Percentiles rank a stretch among this genome's conserved stretches.
These are phyloP conservation scores for Apostichopus leukothele DNA, from an alignment of 53 echinoderm and acorn worm species.

Conservation along the genomic window DNA sequence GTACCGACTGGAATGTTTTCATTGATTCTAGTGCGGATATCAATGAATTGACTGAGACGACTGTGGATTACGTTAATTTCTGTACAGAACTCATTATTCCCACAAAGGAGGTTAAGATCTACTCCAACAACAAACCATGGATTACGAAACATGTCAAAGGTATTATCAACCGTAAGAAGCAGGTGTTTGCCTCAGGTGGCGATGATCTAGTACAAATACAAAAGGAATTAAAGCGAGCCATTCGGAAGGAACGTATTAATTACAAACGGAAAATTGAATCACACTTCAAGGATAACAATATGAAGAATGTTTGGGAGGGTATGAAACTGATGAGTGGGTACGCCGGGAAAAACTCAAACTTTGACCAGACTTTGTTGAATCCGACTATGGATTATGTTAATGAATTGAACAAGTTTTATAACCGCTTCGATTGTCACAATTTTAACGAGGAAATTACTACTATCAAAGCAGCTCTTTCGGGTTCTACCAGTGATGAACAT, in stretches of 20 bases:
- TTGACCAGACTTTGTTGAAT: too few species aligned
- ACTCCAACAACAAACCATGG: conserved; percentile 30
- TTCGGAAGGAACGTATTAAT: background rate
- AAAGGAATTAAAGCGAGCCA: conserved; percentile 8
- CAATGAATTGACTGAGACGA: background rate
- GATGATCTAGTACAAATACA: background rate
- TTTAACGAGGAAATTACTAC: too few species aligned
- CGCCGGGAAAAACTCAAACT: too few species aligned
- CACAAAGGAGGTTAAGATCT: conserved; percentile 10
- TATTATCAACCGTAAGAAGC: background rate
- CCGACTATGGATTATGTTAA: too few species aligned
- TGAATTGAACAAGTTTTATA: too few species aligned
- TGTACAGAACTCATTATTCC: conserved; percentile 26
- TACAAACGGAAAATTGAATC: conserved; percentile 9
- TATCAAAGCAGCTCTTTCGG: too few species aligned
- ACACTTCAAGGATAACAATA: conserved; percentile 15
- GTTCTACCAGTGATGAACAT: too few species aligned
- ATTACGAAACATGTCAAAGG: conserved; percentile 26
- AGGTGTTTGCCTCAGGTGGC: background rate
- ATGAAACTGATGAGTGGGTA: too few species aligned
- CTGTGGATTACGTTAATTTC: conserved; percentile 30
- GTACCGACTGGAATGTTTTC: background rate
- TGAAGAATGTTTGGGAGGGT: conserved; percentile 15
- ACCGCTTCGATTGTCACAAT: too few species aligned
- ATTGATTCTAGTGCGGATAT: background rate